Evolutionary conservation across 2,797 vertebrate genomes (phyloP).

Genomic region (Tauraco hartlaubi): DNA sequence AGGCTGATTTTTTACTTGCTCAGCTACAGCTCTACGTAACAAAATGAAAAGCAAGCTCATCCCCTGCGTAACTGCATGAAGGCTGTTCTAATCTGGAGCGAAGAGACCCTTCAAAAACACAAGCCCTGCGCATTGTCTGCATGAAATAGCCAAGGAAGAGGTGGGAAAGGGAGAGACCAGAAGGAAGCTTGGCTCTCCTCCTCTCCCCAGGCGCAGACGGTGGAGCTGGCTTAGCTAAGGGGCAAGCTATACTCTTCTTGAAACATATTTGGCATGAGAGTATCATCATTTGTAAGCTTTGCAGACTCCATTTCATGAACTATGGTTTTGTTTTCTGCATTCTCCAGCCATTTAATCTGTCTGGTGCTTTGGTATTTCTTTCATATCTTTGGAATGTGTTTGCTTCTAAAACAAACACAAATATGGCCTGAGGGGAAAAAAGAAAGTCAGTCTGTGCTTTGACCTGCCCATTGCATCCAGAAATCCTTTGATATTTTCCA

Average conservation of each 20-base stretch:
- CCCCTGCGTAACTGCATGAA: background rate
- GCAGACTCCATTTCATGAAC: background rate
- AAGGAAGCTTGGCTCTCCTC: background rate
- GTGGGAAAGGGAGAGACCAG: background rate
- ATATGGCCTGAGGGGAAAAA: background rate
- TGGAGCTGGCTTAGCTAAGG: background rate
- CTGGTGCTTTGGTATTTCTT: background rate
- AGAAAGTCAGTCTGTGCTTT: background rate
- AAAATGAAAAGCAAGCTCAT: background rate
- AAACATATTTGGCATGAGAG: background rate
- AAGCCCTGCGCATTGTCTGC: background rate
- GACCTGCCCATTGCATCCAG: background rate
- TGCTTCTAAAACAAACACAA: background rate
- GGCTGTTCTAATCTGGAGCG: background rate
- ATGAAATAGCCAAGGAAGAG: background rate
- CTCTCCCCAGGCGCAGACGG: background rate
- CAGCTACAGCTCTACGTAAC: background rate
- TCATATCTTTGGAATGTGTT: slow-evolving; percentile 22
- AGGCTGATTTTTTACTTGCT: background rate
- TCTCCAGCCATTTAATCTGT: background rate
- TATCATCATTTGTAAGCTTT: background rate
- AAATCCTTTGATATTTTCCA: background rate
- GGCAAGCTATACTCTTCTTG: background rate
- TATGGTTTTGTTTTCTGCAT: slow-evolving; percentile 2
- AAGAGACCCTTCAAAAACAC: background rate